A percentile compares a stretch with the other conserved stretches of the same genome.
phyloP scores from a whole-genome alignment of 1,140 invertebrate genomes.

The Thaumetopoea pityocampa region DNA sequence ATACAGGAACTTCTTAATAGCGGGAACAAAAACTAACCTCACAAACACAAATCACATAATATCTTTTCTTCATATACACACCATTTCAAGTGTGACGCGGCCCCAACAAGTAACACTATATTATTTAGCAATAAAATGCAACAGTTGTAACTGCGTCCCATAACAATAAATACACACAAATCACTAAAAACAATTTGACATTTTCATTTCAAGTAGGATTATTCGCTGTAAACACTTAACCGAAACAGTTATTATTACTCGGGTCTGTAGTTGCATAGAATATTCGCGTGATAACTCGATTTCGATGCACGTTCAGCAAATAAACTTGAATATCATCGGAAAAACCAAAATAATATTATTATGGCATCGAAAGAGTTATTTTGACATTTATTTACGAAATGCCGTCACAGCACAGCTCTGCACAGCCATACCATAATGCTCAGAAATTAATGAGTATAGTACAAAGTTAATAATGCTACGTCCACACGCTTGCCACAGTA shows the following conservation, averaged over 20 bases:
- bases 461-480: too few relatives aligned
- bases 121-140: constrained; percentile 12
- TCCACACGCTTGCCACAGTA: too few relatives aligned
- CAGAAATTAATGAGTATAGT: too few relatives aligned
- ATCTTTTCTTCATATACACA: constrained; percentile 23
- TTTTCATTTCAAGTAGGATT: constrained; percentile 28
- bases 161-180: constrained; percentile 46
- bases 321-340: constrained; percentile 35
- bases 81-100: constrained; percentile 3
- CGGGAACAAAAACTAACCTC: constrained; percentile 72
- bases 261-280: background rate
- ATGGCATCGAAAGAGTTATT: constrained; percentile 69
- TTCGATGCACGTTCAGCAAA: constrained; percentile 41
- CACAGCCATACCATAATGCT: too few relatives aligned
- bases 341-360: constrained; percentile 59
- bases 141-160: constrained; percentile 24
- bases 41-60: constrained; percentile 40
- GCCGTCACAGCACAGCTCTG: constrained; percentile 17
- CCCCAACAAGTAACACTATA: constrained; percentile 15
- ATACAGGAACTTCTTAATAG: constrained; percentile 37
- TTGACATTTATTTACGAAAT: constrained; percentile 47
- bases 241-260: constrained; percentile 4
- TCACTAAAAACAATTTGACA: constrained; percentile 64
- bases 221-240: too few relatives aligned
- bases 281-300: constrained; percentile 45